Conservation (phyloP, 2,888 invertebrate species). For the Orchestes rusci region DNA sequence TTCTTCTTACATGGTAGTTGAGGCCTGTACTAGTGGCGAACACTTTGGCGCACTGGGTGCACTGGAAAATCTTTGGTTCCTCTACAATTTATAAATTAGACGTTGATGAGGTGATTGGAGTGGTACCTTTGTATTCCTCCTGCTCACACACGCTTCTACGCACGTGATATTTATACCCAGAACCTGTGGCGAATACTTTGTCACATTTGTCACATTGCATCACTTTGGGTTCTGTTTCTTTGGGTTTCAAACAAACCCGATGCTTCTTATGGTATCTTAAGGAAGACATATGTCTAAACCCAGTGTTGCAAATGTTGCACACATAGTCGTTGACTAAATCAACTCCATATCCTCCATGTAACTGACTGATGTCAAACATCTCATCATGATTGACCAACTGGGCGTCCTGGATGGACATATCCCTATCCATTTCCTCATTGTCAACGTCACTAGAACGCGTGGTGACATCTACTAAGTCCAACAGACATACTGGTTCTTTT, state of each 20-base stretch:
- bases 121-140: constrained; percentile 17
- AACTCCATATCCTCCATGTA: constrained; percentile 8
- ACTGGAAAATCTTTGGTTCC: constrained; percentile 13
- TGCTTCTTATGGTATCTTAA: constrained; percentile 22
- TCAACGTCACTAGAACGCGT: no score
- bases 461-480: no score
- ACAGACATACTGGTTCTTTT: no score
- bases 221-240: constrained; percentile 20
- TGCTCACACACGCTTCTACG: constrained; percentile 22
- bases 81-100: constrained; percentile 6
- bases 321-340: constrained; percentile 11
- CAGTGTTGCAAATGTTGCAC: constrained; percentile 21
- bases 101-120: not conserved
- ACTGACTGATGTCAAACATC: constrained; percentile 11
- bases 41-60: constrained; percentile 15
- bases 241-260: constrained; percentile 22
- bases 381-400: no score
- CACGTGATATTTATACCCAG: constrained; percentile 21
- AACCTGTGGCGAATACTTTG: constrained; percentile 19
- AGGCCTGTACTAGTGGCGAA: constrained; percentile 20
- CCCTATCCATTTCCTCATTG: no score
- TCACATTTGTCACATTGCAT: constrained; percentile 21
- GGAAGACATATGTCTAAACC: constrained; percentile 21
- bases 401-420: no score
- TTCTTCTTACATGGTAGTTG: constrained; percentile 17